These are phyloP conservation scores for Ochotona princeps DNA, from an alignment of 2,113 vertebrate species.

Conservation along the genomic window DNA sequence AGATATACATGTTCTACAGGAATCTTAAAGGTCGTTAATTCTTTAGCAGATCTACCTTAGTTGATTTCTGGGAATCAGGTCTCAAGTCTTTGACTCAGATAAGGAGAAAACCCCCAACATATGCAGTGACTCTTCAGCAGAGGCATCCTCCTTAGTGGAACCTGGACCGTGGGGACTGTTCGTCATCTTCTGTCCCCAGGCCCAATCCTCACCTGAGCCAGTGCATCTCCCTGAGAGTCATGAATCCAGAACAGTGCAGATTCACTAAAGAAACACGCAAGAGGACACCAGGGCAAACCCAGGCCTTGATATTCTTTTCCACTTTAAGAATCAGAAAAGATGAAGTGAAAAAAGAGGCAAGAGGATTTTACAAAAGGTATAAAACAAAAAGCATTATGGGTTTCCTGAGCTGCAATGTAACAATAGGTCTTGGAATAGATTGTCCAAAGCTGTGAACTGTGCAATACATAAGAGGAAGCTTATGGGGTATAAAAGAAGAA, in stretches of 20 bases:
- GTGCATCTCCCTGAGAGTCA: background rate
- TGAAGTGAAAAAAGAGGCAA: background rate
- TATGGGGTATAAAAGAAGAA: background rate
- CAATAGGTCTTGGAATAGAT: background rate
- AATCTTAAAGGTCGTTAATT: background rate
- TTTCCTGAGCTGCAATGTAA: background rate
- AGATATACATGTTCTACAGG: background rate
- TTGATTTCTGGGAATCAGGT: background rate
- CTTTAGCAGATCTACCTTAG: background rate
- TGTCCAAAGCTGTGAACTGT: background rate
- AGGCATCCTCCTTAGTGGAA: background rate
- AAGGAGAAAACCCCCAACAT: background rate
- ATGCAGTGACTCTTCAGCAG: background rate
- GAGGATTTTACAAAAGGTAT: background rate
- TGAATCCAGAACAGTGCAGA: background rate
- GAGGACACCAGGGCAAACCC: background rate
- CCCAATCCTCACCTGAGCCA: background rate
- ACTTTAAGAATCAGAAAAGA: conserved; percentile 17
- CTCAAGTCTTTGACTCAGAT: background rate
- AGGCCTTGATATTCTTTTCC: background rate
- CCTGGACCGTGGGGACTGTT: background rate
- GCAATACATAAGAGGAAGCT: background rate
- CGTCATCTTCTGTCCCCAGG: background rate
- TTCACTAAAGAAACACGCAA: background rate
- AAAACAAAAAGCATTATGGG: background rate